Percentiles rank a stretch among this genome's conserved stretches.
These are phyloP conservation scores for Ecliptopera silaceata DNA, from an alignment of 2,888 invertebrate species.

Conservation along the genomic window DNA sequence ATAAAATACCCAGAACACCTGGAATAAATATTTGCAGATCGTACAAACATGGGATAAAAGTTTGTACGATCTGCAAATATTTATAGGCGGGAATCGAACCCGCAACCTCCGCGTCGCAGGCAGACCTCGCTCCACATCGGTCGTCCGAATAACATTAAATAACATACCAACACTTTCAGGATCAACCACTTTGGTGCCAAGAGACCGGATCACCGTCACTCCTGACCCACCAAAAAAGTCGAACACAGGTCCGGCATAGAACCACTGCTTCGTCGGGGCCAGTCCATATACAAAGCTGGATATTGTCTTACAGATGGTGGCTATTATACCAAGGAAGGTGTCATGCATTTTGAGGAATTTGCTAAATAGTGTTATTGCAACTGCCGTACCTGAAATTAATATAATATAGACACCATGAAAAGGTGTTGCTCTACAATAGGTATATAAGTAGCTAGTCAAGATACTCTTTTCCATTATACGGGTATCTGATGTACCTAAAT, in stretches of 20 bases:
- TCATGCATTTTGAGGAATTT: conserved; percentile 75
- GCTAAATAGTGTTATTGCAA: conserved; percentile 73
- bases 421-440: too few relatives aligned
- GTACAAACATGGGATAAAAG: too few relatives aligned
- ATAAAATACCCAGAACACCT: too few relatives aligned
- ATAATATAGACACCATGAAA: too few relatives aligned
- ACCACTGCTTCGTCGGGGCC: conserved; percentile 67
- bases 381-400: conserved; percentile 62
- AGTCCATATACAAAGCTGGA: conserved; percentile 69
- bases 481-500: too few relatives aligned
- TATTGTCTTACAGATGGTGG: conserved; percentile 65
- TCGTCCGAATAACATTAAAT: neutral
- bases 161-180: conserved; percentile 59
- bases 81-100: too few relatives aligned
- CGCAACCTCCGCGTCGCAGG: too few relatives aligned
- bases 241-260: conserved; percentile 71
- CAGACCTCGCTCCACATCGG: too few relatives aligned
- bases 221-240: conserved; percentile 80
- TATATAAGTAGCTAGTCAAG: too few relatives aligned
- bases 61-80: too few relatives aligned
- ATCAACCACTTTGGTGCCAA: conserved; percentile 81
- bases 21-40: too few relatives aligned
- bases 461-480: too few relatives aligned
- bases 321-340: conserved; percentile 70
- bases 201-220: conserved; percentile 79